Conservation (phyloP, 2,113 vertebrate species). For the Periophthalmodon schlosseri region DNA sequence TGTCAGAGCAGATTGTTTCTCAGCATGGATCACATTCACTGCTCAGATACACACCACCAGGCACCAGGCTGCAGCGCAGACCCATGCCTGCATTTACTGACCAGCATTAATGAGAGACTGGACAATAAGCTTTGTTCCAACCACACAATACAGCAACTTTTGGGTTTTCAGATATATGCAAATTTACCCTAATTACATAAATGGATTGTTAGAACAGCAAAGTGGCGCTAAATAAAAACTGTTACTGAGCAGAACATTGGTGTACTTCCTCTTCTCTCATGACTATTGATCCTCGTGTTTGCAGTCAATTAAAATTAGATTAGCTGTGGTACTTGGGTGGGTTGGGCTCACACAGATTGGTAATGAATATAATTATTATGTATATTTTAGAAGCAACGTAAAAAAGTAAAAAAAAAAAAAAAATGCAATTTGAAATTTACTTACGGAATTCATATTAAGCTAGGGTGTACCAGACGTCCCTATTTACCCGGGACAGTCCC, state of each 20-base stretch:
- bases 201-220: background rate
- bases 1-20: slow-evolving; percentile 33
- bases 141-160: background rate
- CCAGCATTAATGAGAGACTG: slow-evolving; percentile 6
- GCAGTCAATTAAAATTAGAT: background rate
- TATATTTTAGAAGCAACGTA: background rate
- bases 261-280: background rate
- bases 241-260: slow-evolving; percentile 3
- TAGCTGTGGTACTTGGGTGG: background rate
- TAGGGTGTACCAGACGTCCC: too few species aligned
- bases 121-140: slow-evolving; percentile 17
- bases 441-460: too few species aligned
- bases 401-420: background rate
- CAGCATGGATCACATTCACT: slow-evolving; percentile 27
- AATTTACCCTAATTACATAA: background rate
- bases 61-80: slow-evolving; percentile 1
- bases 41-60: slow-evolving; percentile 14
- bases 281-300: slow-evolving; percentile 1
- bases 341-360: background rate
- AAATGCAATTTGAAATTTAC: background rate
- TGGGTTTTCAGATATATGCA: slow-evolving; percentile 4
- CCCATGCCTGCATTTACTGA: slow-evolving; percentile 3
- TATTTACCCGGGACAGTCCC: too few species aligned
- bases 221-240: background rate
- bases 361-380: background rate